phyloP scores from a whole-genome alignment of 1,140 invertebrate genomes.

The Asbolus verrucosus region DNA sequence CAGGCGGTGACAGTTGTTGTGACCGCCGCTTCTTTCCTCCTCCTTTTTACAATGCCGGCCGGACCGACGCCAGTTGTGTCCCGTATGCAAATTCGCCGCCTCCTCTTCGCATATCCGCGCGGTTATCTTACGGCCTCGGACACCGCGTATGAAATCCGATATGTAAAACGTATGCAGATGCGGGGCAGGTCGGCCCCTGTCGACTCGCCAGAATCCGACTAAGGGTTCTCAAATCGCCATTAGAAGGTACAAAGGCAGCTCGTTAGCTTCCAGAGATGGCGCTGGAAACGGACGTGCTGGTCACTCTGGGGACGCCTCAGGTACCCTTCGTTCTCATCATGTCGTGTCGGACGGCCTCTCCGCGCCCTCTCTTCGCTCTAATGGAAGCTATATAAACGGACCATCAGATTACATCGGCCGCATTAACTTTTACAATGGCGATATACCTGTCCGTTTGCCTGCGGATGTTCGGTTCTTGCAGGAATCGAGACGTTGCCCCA shows the following conservation, averaged over 20 bases:
- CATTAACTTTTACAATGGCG: slow-evolving; percentile 17
- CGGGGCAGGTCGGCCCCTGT: too few species aligned
- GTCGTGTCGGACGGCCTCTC: slow-evolving; percentile 48
- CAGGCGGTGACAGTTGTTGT: slow-evolving; percentile 41
- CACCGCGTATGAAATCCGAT: slow-evolving; percentile 40
- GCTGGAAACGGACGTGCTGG: slow-evolving; percentile 55
- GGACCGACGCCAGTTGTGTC: slow-evolving; percentile 24
- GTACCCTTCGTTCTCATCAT: slow-evolving; percentile 63
- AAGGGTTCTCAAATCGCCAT: slow-evolving; percentile 54
- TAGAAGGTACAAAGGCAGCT: slow-evolving; percentile 57
- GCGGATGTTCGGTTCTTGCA: too few species aligned
- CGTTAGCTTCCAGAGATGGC: slow-evolving; percentile 59
- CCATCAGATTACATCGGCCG: slow-evolving; percentile 15
- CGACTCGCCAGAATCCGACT: too few species aligned
- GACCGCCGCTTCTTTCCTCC: slow-evolving; percentile 28
- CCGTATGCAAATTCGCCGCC: slow-evolving; percentile 30
- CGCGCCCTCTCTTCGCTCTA: slow-evolving; percentile 21
- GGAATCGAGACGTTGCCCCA: not conserved
- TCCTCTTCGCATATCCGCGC: too few species aligned
- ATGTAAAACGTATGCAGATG: slow-evolving; percentile 41
- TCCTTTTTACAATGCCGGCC: slow-evolving; percentile 37
- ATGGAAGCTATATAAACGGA: slow-evolving; percentile 3
- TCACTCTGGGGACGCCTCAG: slow-evolving; percentile 64
- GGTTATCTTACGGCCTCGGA: too few species aligned
- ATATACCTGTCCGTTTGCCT: too few species aligned